These are phyloP conservation scores for Lerema accius DNA, from an alignment of 1,140 invertebrate species.

Conservation along the genomic window DNA sequence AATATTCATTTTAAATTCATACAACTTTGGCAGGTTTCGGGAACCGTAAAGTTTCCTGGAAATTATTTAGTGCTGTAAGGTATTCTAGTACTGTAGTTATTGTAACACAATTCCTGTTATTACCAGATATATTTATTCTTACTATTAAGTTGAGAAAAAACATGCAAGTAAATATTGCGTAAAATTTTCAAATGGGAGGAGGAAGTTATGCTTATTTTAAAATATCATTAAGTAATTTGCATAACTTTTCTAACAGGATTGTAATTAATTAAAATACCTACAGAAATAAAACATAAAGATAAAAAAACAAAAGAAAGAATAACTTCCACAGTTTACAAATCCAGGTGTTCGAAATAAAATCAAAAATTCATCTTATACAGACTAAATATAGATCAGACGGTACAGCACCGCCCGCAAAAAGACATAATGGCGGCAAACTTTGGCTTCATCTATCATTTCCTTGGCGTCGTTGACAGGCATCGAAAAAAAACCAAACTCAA, in stretches of 20 bases:
- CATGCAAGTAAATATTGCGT: too few relatives aligned
- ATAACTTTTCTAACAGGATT: too few relatives aligned
- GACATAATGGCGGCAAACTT: conserved; percentile 28
- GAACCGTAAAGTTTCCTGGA: conserved; percentile 2
- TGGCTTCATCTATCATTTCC: conserved; percentile 50
- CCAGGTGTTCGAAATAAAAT: conserved; percentile 30
- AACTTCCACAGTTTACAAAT: not conserved
- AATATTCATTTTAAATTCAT: conserved; percentile 14
- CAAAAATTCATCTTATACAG: conserved; percentile 16
- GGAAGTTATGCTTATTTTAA: too few relatives aligned
- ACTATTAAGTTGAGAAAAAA: too few relatives aligned
- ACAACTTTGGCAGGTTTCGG: conserved; percentile 2
- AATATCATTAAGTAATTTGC: too few relatives aligned
- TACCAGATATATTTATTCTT: too few relatives aligned
- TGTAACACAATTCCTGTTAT: too few relatives aligned
- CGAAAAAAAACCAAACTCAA: conserved; percentile 47
- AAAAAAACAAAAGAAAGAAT: too few relatives aligned
- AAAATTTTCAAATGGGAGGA: too few relatives aligned
- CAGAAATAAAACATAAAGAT: too few relatives aligned
- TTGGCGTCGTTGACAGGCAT: conserved; percentile 46
- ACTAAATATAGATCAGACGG: conserved; percentile 18
- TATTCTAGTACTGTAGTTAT: not conserved
- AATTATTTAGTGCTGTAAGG: not conserved
- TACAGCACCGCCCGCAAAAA: conserved; percentile 19
- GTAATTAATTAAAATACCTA: too few relatives aligned